phyloP scores from a whole-genome alignment of 2,113 vertebrate genomes.

The Brachypteracias leptosomus region DNA sequence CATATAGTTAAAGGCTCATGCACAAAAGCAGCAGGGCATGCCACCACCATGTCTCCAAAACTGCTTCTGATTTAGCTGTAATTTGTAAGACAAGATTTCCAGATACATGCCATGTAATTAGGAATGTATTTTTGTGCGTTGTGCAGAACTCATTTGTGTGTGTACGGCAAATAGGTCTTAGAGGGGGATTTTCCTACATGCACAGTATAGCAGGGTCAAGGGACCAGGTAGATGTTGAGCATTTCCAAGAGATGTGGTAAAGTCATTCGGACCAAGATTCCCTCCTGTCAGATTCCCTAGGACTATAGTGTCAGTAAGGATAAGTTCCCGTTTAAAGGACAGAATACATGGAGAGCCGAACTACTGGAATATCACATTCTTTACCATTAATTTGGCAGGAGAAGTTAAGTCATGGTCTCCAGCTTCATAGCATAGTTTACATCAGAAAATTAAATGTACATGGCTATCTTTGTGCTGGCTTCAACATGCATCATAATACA shows the following conservation, averaged over 20 bases:
- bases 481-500: not conserved
- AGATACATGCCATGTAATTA: not conserved
- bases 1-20: not conserved
- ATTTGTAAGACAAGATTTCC: not conserved
- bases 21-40: not conserved
- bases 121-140: not conserved
- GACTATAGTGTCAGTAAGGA: not conserved
- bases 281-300: not conserved
- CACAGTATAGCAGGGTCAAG: not conserved
- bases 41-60: not conserved
- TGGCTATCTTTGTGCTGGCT: not conserved
- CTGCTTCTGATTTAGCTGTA: not conserved
- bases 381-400: not conserved
- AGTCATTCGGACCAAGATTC: not conserved
- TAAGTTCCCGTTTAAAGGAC: not conserved
- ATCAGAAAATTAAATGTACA: not conserved
- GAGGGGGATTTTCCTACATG: not conserved
- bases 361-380: not conserved
- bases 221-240: not conserved
- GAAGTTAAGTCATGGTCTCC: not conserved
- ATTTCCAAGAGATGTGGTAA: not conserved
- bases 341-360: not conserved
- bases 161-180: not conserved
- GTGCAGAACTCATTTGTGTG: not conserved
- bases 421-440: not conserved